Evolutionary conservation across 2,113 vertebrate genomes (phyloP).

Genomic region (Solea senegalensis): DNA sequence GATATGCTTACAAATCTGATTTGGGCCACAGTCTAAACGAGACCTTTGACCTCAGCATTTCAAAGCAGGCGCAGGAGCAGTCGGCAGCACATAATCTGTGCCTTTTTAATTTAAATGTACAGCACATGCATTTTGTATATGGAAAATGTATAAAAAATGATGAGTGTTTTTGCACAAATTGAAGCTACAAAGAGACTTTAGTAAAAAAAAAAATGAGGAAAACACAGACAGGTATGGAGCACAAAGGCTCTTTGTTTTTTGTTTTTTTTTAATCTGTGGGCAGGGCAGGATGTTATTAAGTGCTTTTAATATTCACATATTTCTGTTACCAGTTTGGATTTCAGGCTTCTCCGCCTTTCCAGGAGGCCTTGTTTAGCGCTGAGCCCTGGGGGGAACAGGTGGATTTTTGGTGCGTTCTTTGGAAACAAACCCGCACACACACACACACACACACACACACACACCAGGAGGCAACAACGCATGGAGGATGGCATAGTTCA

Average conservation of each 20-base stretch:
- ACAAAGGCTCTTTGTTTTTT: conserved; percentile 72
- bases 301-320: conserved; percentile 69
- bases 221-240: conserved; percentile 38
- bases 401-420: conserved; percentile 41
- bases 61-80: too few species aligned
- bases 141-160: too few species aligned
- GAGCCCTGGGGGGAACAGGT: conserved; percentile 70
- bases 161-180: too few species aligned
- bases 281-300: conserved; percentile 39
- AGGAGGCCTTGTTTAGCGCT: conserved; percentile 31
- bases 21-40: too few species aligned
- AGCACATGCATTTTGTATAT: too few species aligned
- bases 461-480: conserved; percentile 25
- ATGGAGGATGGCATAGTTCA: conserved; percentile 36
- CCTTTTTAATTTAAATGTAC: too few species aligned
- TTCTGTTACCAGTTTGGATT: conserved; percentile 67
- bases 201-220: conserved; percentile 1
- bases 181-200: too few species aligned
- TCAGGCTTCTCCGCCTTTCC: conserved; percentile 36
- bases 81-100: too few species aligned
- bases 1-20: too few species aligned
- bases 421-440: conserved; percentile 12
- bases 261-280: neutral
- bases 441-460: conserved; percentile 39
- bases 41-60: too few species aligned